phyloP scores from a whole-genome alignment of 2,797 vertebrate species.

The Menidia menidia region DNA sequence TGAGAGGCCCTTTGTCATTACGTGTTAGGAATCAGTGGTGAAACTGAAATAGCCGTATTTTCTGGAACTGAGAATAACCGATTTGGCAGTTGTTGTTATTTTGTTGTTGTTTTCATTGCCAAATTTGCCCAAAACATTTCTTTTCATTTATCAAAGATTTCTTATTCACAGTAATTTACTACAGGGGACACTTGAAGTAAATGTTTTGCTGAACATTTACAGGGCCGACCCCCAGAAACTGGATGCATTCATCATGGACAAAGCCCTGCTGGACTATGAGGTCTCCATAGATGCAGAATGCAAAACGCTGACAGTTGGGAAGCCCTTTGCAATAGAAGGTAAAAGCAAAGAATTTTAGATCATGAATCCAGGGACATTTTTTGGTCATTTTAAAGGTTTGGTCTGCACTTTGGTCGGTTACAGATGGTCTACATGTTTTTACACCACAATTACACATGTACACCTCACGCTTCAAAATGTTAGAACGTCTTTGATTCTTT shows the following conservation, averaged over 20 bases:
- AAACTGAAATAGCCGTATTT: no score
- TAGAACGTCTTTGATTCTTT: not conserved
- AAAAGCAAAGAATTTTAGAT: constrained; percentile 28
- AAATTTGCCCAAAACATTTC: not conserved
- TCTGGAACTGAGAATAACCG: no score
- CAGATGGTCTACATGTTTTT: no score
- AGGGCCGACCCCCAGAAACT: constrained; percentile 96
- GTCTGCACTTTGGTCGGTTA: no score
- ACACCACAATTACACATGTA: no score
- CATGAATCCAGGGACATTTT: not conserved
- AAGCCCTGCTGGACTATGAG: constrained; percentile 97
- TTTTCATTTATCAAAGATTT: not conserved
- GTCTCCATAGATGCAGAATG: constrained; percentile 98
- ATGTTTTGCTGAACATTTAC: constrained; percentile 42
- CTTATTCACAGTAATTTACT: not conserved
- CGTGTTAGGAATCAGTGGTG: no score
- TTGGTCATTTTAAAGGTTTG: not conserved
- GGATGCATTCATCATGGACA: constrained; percentile 99
- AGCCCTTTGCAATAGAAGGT: constrained; percentile 99
- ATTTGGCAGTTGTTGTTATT: no score
- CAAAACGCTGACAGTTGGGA: constrained; percentile 95
- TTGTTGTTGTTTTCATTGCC: no score
- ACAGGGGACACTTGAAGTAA: constrained; percentile 1
- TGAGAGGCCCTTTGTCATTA: no score
- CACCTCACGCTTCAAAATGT: no score